Conservation (phyloP, 2,888 invertebrate species). For the Drosophila greeni region DNA sequence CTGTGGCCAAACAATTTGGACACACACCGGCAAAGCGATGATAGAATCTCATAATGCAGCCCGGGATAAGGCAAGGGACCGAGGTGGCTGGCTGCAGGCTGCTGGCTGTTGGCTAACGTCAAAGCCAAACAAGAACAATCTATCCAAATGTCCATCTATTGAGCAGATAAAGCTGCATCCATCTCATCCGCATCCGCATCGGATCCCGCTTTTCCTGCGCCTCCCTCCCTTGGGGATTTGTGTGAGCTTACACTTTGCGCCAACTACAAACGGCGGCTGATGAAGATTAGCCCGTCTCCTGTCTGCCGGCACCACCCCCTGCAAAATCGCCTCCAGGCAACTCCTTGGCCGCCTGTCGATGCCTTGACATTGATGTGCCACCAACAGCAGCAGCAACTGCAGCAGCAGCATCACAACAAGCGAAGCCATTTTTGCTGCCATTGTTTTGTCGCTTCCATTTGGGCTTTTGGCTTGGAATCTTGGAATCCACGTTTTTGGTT, state of each 20-base stretch:
- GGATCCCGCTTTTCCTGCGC: slow-evolving; percentile 12
- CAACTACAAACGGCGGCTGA: slow-evolving; percentile 74
- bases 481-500: slow-evolving; percentile 16
- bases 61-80: slow-evolving; percentile 7
- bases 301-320: slow-evolving; percentile 27
- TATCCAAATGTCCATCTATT: slow-evolving; percentile 74
- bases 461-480: slow-evolving; percentile 36
- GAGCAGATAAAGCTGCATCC: slow-evolving; percentile 68
- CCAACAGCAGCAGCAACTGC: slow-evolving; percentile 46
- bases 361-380: slow-evolving; percentile 62
- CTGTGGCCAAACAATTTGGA: slow-evolving; percentile 69
- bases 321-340: slow-evolving; percentile 8
- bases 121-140: slow-evolving; percentile 73
- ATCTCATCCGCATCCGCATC: slow-evolving; percentile 28
- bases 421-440: slow-evolving; percentile 60
- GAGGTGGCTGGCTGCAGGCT: slow-evolving; percentile 18
- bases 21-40: slow-evolving; percentile 61
- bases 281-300: slow-evolving; percentile 71
- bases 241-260: slow-evolving; percentile 71
- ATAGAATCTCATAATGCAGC: slow-evolving; percentile 71
- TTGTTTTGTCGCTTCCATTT: slow-evolving; percentile 56
- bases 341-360: slow-evolving; percentile 27
- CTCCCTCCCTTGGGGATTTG: slow-evolving; percentile 57
- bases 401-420: slow-evolving; percentile 23
- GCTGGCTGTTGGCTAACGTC: slow-evolving; percentile 48